Percentiles rank a stretch among this genome's conserved stretches.
Conservation (phyloP, 2,113 vertebrate species). For the Todiramphus saurophagus region DNA sequence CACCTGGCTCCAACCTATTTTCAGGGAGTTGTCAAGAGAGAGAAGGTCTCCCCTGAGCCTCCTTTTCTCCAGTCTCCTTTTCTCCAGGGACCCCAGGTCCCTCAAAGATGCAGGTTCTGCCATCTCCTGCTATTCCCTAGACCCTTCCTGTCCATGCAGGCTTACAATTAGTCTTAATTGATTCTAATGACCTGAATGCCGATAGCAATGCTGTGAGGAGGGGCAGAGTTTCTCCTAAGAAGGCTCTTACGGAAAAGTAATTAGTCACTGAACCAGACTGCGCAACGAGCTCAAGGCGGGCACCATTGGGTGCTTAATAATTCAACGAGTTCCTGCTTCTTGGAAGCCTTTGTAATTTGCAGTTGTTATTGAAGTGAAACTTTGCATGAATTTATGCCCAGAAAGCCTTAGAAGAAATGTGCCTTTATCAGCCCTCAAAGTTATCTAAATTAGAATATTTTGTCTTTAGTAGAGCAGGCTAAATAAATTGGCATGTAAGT, state of each 20-base stretch:
- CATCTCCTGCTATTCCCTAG: neutral
- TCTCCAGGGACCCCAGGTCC: neutral
- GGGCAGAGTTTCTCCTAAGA: neutral
- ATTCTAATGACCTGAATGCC: neutral
- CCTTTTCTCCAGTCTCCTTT: neutral
- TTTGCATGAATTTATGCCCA: neutral
- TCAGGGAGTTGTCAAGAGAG: neutral
- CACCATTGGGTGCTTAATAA: neutral
- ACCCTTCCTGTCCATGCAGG: neutral
- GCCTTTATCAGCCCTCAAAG: neutral
- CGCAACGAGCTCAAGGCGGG: accelerated
- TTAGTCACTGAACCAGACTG: neutral
- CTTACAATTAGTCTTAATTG: neutral
- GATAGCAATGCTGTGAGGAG: neutral
- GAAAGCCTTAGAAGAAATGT: neutral
- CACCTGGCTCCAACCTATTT: neutral
- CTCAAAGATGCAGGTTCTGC: neutral
- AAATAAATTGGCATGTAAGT: neutral
- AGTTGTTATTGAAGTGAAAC: neutral
- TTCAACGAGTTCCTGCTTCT: neutral
- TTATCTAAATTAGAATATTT: neutral
- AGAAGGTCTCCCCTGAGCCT: neutral
- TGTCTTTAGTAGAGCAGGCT: neutral
- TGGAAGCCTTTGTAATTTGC: neutral
- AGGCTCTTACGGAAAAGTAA: neutral